These are phyloP conservation scores for Drosophila sulfurigaster DNA, from an alignment of 1,140 invertebrate genomes.

Conservation along the genomic window DNA sequence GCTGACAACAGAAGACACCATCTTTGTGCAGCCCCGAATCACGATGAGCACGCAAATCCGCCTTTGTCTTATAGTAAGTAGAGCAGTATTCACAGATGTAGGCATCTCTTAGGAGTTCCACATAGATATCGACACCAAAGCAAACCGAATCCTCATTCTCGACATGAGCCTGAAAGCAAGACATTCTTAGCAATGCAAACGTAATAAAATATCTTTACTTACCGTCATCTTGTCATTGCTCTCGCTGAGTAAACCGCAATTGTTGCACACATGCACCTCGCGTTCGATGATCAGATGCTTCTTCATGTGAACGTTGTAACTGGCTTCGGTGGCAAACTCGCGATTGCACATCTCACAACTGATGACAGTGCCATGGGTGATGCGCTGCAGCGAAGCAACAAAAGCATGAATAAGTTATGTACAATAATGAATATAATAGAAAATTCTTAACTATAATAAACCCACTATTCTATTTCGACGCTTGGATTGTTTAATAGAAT, in stretches of 20 bases:
- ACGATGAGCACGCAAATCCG: slow-evolving; percentile 62
- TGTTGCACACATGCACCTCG: slow-evolving; percentile 57
- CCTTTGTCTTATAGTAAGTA: slow-evolving; percentile 59
- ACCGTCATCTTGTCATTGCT: slow-evolving; percentile 44
- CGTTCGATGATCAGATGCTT: slow-evolving; percentile 66
- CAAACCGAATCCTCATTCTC: slow-evolving; percentile 32
- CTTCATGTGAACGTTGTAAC: slow-evolving; percentile 67
- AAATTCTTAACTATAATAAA: background rate
- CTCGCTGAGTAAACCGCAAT: slow-evolving; percentile 65
- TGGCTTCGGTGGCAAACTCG: slow-evolving; percentile 61
- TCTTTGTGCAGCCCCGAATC: slow-evolving; percentile 60
- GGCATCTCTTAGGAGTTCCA: slow-evolving; percentile 55
- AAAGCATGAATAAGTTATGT: background rate
- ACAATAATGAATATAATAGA: background rate
- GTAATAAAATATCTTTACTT: slow-evolving; percentile 1
- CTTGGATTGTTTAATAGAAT: too few relatives aligned
- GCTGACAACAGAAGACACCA: slow-evolving; percentile 56
- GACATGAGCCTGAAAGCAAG: slow-evolving; percentile 28
- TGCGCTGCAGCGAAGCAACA: slow-evolving; percentile 30
- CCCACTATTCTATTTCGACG: too few relatives aligned
- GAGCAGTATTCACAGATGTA: slow-evolving; percentile 74
- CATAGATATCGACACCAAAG: slow-evolving; percentile 38
- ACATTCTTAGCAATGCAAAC: background rate
- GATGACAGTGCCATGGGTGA: slow-evolving; percentile 54
- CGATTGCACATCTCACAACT: slow-evolving; percentile 71